phyloP scores from a whole-genome alignment of 1,140 invertebrate species.

The Ceratosolen fusciceps region DNA sequence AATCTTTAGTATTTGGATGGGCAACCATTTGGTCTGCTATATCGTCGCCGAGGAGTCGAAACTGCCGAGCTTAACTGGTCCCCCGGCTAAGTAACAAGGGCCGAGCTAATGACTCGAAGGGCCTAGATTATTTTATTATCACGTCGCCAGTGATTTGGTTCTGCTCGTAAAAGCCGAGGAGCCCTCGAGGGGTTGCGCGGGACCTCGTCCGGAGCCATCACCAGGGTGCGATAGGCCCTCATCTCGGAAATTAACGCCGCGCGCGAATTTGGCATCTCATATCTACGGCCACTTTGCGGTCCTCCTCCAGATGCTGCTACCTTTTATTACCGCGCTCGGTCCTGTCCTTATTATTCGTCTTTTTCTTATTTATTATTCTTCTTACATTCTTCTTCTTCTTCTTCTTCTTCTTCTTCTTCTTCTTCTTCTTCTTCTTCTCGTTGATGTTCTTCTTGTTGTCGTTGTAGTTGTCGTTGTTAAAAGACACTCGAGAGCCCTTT shows the following conservation, averaged over 20 bases:
- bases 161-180: conserved; percentile 56
- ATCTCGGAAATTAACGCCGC: conserved; percentile 42
- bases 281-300: background rate
- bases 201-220: conserved; percentile 7
- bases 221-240: conserved; percentile 13
- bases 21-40: background rate
- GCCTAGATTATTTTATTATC: conserved; percentile 69
- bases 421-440: too few species aligned
- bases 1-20: background rate
- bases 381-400: too few species aligned
- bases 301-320: background rate
- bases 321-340: background rate
- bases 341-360: too few species aligned
- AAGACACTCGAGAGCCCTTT: too few species aligned
- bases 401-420: too few species aligned
- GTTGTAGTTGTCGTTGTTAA: too few species aligned
- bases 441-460: too few species aligned
- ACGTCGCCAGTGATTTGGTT: conserved; percentile 64
- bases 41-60: background rate
- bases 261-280: conserved; percentile 6
- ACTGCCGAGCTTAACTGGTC: conserved; percentile 23
- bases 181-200: conserved; percentile 9
- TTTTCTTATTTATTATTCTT: too few species aligned
- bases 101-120: conserved; percentile 66
- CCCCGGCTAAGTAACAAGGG: conserved; percentile 41